These are phyloP conservation scores for Sminthurides aquaticus DNA, from an alignment of 2,888 invertebrate species.

Conservation along the genomic window DNA sequence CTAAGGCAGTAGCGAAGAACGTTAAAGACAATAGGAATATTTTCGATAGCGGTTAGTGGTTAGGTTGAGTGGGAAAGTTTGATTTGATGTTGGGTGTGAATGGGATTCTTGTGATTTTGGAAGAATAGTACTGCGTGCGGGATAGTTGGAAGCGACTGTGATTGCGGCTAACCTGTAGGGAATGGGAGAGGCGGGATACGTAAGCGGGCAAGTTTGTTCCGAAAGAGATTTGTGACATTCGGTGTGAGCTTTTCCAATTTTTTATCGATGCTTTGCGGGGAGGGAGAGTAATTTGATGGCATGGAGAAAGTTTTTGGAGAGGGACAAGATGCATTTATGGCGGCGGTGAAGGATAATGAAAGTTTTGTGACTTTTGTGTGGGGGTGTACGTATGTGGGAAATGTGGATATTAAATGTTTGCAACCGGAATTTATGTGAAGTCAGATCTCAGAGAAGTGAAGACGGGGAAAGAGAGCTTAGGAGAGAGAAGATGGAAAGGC, in stretches of 20 bases:
- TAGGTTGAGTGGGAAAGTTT: neutral
- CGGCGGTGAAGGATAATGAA: neutral
- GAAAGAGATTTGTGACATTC: neutral
- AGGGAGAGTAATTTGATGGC: neutral
- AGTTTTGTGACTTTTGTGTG: neutral
- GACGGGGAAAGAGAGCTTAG: no score
- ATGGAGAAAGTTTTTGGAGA: neutral
- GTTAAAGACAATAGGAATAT: neutral
- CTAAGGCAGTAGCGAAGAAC: neutral
- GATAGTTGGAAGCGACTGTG: neutral
- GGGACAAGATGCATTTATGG: neutral
- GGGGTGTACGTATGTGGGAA: neutral
- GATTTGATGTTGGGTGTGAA: neutral
- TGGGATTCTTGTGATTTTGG: neutral
- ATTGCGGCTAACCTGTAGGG: neutral
- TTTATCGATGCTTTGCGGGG: no score
- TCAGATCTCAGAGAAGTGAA: no score
- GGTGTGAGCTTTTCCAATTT: neutral
- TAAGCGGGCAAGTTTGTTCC: no score
- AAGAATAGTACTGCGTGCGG: neutral
- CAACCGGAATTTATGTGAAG: neutral
- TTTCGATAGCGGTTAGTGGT: no score
- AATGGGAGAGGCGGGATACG: no score
- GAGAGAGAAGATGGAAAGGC: no score
- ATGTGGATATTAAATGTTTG: neutral